Evolutionary conservation across 2,888 invertebrate species (phyloP).

Genomic region (Microplitis manilae): DNA sequence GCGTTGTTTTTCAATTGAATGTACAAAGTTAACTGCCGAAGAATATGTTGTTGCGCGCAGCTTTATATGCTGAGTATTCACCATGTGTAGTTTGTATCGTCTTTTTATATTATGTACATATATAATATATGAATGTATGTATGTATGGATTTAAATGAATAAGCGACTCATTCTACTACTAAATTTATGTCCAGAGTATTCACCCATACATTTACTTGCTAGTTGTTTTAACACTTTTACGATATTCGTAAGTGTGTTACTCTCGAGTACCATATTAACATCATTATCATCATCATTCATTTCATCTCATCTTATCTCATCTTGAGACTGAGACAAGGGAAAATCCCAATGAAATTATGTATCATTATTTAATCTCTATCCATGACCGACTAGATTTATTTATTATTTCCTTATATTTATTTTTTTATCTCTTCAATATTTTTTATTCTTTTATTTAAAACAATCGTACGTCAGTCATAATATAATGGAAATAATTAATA

Average conservation of each 20-base stretch:
- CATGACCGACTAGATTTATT: background rate
- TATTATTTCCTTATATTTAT: background rate
- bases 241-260: background rate
- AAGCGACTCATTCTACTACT: constrained; percentile 21
- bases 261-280: background rate
- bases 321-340: constrained; percentile 37
- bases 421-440: background rate
- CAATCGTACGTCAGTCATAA: background rate
- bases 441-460: background rate
- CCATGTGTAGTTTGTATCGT: constrained; percentile 30
- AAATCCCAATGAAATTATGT: constrained; percentile 46
- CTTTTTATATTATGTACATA: constrained; percentile 31
- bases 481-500: background rate
- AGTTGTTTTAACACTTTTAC: constrained; percentile 13
- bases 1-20: constrained; percentile 34
- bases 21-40: constrained; percentile 47
- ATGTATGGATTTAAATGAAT: background rate
- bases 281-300: background rate
- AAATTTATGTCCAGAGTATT: constrained; percentile 18
- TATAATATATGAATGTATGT: background rate
- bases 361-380: constrained; percentile 24
- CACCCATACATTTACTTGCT: background rate
- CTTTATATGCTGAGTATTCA: constrained; percentile 47
- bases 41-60: constrained; percentile 39
- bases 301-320: background rate